phyloP scores from a whole-genome alignment of 2,113 vertebrate species.

The Crocuta crocuta region DNA sequence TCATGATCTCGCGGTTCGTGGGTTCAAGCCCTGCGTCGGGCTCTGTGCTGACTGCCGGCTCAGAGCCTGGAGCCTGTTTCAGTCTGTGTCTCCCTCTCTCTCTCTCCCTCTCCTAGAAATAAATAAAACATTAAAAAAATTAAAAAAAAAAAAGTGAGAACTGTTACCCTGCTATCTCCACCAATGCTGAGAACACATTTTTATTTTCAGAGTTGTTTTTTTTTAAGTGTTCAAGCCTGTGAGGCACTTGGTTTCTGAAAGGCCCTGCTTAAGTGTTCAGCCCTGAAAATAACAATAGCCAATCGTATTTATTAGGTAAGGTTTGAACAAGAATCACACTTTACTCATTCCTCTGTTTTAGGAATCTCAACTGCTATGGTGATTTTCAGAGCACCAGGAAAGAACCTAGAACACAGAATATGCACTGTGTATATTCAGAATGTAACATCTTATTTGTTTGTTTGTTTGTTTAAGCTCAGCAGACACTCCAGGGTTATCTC shows the following conservation, averaged over 20 bases:
- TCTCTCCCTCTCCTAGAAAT: too few species aligned
- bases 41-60: too few species aligned
- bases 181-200: neutral
- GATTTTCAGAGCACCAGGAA: constrained; percentile 33
- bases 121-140: too few species aligned
- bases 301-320: neutral
- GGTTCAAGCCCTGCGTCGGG: too few species aligned
- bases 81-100: too few species aligned
- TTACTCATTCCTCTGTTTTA: neutral
- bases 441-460: neutral
- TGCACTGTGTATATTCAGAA: neutral
- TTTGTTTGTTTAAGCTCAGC: neutral
- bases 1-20: too few species aligned
- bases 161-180: neutral
- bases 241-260: neutral
- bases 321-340: neutral
- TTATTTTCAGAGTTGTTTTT: neutral
- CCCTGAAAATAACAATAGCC: neutral
- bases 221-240: neutral
- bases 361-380: neutral
- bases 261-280: neutral
- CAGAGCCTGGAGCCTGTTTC: too few species aligned
- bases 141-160: neutral
- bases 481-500: neutral
- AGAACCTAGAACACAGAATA: neutral